These are phyloP conservation scores for Muntiacus reevesi DNA, from an alignment of 2,113 vertebrate species.

Conservation along the genomic window DNA sequence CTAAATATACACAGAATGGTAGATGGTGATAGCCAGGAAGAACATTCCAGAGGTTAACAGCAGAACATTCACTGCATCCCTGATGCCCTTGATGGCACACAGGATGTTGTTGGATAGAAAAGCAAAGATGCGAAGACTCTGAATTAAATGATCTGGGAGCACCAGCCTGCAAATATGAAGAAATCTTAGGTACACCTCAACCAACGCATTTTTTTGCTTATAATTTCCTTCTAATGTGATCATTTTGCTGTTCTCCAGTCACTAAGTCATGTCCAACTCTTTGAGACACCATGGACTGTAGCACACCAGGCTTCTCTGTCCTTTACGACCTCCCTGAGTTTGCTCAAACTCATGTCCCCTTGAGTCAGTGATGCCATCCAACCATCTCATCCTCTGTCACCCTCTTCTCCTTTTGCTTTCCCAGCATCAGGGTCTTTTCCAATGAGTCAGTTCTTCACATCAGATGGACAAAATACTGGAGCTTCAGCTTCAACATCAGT, in stretches of 20 bases:
- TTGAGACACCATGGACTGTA: not conserved
- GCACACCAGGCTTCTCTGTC: not conserved
- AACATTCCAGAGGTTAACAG: not conserved
- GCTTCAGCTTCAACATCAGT: not conserved
- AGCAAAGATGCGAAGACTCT: not conserved
- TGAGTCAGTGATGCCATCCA: not conserved
- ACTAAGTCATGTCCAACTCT: not conserved
- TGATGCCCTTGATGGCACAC: not conserved
- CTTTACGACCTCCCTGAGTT: not conserved
- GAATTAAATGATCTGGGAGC: not conserved
- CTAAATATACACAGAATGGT: not conserved
- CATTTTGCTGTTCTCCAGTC: not conserved
- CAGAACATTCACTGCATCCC: rapidly evolving
- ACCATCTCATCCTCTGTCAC: not conserved
- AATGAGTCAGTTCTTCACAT: not conserved
- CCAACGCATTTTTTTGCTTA: not conserved
- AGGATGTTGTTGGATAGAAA: not conserved
- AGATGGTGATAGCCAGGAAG: not conserved
- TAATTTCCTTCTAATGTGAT: not conserved
- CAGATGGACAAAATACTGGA: not conserved
- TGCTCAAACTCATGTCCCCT: not conserved
- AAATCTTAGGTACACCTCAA: too few relatives aligned
- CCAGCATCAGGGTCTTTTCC: not conserved
- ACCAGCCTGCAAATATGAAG: not conserved
- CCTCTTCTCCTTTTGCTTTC: not conserved